Evolutionary conservation across 2,888 invertebrate species (phyloP).

Genomic region (Stenoptilia bipunctidactyla): DNA sequence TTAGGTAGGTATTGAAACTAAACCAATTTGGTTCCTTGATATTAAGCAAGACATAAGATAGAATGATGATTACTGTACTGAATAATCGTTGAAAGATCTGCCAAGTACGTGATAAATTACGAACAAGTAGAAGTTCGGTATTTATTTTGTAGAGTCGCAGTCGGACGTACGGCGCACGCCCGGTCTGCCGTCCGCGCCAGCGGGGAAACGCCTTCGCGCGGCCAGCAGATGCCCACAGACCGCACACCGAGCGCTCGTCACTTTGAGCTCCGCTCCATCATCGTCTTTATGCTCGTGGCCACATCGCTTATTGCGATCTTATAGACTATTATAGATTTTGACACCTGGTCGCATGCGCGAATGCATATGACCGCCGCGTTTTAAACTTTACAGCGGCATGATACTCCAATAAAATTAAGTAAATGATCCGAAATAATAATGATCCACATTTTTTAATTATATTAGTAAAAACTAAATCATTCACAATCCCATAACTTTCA

Average conservation of each 20-base stretch:
- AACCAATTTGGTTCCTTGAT: too few species aligned
- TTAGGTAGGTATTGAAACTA: too few species aligned
- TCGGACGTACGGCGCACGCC: conserved; percentile 47
- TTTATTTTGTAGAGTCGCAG: conserved; percentile 22
- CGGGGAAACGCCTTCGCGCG: conserved; percentile 55
- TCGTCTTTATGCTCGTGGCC: not conserved
- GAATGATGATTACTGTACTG: too few species aligned
- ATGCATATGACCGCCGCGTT: conserved; percentile 68
- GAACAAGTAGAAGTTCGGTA: not conserved
- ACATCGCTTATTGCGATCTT: conserved; percentile 46
- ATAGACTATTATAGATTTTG: conserved; percentile 67
- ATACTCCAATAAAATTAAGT: conserved; percentile 45
- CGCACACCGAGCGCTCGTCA: not conserved
- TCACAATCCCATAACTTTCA: conserved; percentile 37
- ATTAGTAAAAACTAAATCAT: conserved; percentile 16
- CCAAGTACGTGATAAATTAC: not conserved
- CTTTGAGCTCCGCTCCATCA: conserved; percentile 3
- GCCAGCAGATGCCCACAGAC: conserved; percentile 24
- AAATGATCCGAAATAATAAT: conserved; percentile 45
- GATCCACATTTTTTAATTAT: conserved; percentile 28
- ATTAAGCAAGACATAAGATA: too few species aligned
- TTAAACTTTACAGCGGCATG: conserved; percentile 60
- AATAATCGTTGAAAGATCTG: not conserved
- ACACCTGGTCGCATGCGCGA: conserved; percentile 69
- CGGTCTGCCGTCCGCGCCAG: conserved; percentile 37